Base-by-base conservation (phyloP, 2,888 invertebrate species). In the Amorpha juglandis region DNA sequence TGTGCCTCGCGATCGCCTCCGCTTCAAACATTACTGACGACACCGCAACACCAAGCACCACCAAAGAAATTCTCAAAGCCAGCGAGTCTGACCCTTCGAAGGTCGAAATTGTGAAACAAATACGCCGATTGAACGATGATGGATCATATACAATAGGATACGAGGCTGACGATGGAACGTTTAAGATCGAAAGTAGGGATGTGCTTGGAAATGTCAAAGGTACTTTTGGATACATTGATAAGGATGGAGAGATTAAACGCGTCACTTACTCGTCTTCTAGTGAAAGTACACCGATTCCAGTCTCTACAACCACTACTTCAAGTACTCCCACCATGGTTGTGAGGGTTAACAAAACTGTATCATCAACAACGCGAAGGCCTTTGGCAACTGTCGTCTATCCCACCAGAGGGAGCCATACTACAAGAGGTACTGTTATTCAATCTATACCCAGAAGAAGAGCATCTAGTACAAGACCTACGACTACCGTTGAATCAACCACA, bases 91-190 rank as follows among this genome's bases (percentile, higher is more conserved):
- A 96, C 73, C 95, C 95, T 63, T 92, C 94, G 52, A 96, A 96
- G 86, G 94, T 96, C 19, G 96, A 97, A 81, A 97, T 97, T 76
- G 95, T 97, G 35, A 97, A 97, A 82, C 96, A 97, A 86, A 96
- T 97, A 74, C 95, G 97, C 71, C 95, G 96, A 80, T 93, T 97
- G 2, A 97, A 97, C 82, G 96, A 96, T 64, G 97, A 97, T 81
- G 97, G 97, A 38, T 97, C 97, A 0, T 97, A 97, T 80, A 97
- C 97, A 0, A 96, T 96, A 70, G 97, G 97, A 0, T 97, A 97
- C 80, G 97, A 97, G 89, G 97, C 97, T 2, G 97, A 96, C 63
- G 97, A 97, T 84, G 97, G 97, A 4, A 96, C 97, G 0, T 97
- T 97, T 86, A 97, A 97, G 92, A 97, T 97, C 67, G 97, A 97